A percentile compares a stretch with the other conserved stretches of the same genome.
phyloP scores from a whole-genome alignment of 2,888 invertebrate genomes.

The Oxystoma pomonae region DNA sequence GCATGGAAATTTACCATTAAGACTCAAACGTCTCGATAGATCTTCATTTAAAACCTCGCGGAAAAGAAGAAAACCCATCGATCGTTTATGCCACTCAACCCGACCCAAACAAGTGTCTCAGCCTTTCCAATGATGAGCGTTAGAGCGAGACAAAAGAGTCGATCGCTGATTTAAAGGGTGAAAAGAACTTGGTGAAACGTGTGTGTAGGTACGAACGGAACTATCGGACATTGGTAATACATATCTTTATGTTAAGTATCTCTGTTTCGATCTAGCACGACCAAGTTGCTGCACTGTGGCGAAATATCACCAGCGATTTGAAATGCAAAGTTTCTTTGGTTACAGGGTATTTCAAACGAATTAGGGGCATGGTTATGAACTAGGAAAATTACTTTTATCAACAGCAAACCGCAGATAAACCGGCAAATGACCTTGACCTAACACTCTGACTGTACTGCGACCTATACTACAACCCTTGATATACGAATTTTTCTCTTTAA shows the following conservation, averaged over 20 bases:
- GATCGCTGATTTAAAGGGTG: neutral
- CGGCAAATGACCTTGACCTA: too few species aligned
- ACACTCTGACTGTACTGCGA: too few species aligned
- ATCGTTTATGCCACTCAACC: neutral
- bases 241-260: constrained; percentile 46
- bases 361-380: too few species aligned
- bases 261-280: constrained; percentile 44
- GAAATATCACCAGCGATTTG: constrained; percentile 18
- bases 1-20: neutral
- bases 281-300: neutral
- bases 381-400: too few species aligned
- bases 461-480: too few species aligned
- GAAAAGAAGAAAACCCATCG: neutral
- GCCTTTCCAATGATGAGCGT: neutral
- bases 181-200: neutral
- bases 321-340: constrained; percentile 23
- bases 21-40: neutral
- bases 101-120: neutral
- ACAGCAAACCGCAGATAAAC: too few species aligned
- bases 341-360: too few species aligned
- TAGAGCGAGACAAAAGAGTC: neutral
- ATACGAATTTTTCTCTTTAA: too few species aligned
- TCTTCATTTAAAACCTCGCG: neutral
- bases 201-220: constrained; percentile 36
- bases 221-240: constrained; percentile 41